These are phyloP conservation scores for Panagrolaimus sp. DNA, from an alignment of 1,140 invertebrate genomes.

Conservation along the genomic window DNA sequence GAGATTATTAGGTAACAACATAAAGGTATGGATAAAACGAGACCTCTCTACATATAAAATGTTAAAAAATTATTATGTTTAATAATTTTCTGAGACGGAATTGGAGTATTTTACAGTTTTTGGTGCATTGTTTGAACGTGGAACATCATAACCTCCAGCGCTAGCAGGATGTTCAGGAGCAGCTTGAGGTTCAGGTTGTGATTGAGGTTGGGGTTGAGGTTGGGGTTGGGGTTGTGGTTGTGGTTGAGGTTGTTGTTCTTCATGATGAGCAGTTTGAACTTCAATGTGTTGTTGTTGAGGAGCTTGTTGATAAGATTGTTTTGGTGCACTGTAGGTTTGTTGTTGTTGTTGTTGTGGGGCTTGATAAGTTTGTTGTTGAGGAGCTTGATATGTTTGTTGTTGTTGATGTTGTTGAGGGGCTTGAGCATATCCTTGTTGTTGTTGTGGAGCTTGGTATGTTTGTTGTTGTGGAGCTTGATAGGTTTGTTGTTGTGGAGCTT, in stretches of 20 bases:
- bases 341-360: slow-evolving; percentile 6
- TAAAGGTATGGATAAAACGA: too few relatives aligned
- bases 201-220: neutral
- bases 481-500: neutral
- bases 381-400: too few relatives aligned
- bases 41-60: too few relatives aligned
- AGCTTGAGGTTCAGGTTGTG: neutral
- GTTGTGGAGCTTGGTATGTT: neutral
- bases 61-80: neutral
- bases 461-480: slow-evolving; percentile 1
- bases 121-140: neutral
- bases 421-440: neutral
- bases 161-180: slow-evolving; percentile 7
- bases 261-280: too few relatives aligned
- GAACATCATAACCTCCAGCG: slow-evolving; percentile 13
- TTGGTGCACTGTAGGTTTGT: neutral
- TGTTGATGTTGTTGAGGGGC: neutral
- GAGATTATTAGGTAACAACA: too few relatives aligned
- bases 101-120: slow-evolving; percentile 4
- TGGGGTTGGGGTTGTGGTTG: neutral
- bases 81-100: slow-evolving; percentile 4
- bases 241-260: too few relatives aligned
- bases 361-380: neutral
- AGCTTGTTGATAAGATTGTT: neutral
- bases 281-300: neutral